These are phyloP conservation scores for Salminus brasiliensis DNA, from an alignment of 2,113 vertebrate genomes.

Conservation along the genomic window DNA sequence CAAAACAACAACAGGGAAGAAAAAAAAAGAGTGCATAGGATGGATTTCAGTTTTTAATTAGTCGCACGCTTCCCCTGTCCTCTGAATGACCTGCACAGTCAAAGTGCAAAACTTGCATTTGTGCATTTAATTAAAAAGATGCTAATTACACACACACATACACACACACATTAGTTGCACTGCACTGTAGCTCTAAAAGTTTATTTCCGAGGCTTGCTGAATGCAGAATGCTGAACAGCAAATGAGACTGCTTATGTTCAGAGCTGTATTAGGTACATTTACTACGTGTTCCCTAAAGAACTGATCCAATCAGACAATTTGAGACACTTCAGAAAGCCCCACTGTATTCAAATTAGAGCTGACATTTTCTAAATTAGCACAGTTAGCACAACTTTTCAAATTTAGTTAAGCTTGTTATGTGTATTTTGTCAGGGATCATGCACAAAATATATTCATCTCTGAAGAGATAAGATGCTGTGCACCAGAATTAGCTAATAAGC, in stretches of 20 bases:
- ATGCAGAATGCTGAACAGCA: not conserved
- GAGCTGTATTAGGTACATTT: not conserved
- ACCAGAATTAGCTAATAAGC: no score
- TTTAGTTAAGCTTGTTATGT: no score
- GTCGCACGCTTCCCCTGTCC: constrained; percentile 30
- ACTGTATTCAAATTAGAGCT: no score
- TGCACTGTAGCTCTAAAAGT: no score
- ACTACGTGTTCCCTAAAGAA: not conserved
- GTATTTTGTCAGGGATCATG: no score
- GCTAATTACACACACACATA: constrained; percentile 41
- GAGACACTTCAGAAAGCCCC: no score
- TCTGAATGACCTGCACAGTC: constrained; percentile 39
- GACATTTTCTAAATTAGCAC: no score
- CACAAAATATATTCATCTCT: no score
- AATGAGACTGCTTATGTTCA: not conserved
- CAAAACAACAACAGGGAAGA: no score
- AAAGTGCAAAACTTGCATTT: constrained; percentile 42
- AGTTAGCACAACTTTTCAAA: no score
- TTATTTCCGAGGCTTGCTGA: not conserved
- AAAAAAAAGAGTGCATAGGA: not conserved
- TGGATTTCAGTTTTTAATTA: constrained; percentile 48
- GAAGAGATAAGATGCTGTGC: no score
- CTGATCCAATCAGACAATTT: no score
- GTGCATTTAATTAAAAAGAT: constrained; percentile 46
- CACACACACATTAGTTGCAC: not conserved